These are phyloP conservation scores for Napeogenes sylphis DNA, from an alignment of 2,888 invertebrate species.

Conservation along the genomic window DNA sequence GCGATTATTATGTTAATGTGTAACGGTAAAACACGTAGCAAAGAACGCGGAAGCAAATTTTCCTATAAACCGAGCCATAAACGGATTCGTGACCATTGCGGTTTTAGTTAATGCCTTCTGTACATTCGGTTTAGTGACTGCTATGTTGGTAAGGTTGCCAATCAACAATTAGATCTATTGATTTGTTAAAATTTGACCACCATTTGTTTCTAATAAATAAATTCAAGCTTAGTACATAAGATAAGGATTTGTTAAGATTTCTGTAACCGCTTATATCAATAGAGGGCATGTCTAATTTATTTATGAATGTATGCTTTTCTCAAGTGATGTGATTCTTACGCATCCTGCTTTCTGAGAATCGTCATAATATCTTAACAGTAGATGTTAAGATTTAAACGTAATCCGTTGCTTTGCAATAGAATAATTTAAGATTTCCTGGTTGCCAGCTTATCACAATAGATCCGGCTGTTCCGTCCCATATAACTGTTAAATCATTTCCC, in stretches of 20 bases:
- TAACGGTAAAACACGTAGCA: conserved; percentile 51
- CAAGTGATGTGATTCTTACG: conserved; percentile 8
- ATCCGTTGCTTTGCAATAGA: conserved; percentile 45
- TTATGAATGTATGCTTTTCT: conserved; percentile 4
- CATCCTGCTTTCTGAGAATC: conserved; percentile 22
- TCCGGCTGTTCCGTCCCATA: conserved; percentile 45
- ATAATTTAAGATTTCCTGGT: conserved; percentile 48
- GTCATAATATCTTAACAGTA: conserved; percentile 13
- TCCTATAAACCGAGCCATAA: conserved; percentile 67
- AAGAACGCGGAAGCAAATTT: conserved; percentile 68
- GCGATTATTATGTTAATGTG: conserved; percentile 35
- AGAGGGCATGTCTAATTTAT: conserved; percentile 33
- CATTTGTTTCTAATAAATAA: background rate
- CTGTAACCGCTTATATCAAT: conserved; percentile 44
- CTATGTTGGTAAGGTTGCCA: conserved; percentile 25
- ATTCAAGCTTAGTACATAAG: background rate
- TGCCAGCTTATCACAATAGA: conserved; percentile 45
- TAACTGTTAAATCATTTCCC: conserved; percentile 49
- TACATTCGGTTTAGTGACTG: conserved; percentile 51
- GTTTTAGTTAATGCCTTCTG: conserved; percentile 30
- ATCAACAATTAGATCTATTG: conserved; percentile 7
- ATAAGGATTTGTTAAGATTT: background rate
- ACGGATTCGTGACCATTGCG: conserved; percentile 50
- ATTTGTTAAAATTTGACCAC: background rate
- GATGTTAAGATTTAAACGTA: conserved; percentile 39